Base-by-base conservation (phyloP, 2,113 vertebrate species). In the Heptranchias perlo region DNA sequence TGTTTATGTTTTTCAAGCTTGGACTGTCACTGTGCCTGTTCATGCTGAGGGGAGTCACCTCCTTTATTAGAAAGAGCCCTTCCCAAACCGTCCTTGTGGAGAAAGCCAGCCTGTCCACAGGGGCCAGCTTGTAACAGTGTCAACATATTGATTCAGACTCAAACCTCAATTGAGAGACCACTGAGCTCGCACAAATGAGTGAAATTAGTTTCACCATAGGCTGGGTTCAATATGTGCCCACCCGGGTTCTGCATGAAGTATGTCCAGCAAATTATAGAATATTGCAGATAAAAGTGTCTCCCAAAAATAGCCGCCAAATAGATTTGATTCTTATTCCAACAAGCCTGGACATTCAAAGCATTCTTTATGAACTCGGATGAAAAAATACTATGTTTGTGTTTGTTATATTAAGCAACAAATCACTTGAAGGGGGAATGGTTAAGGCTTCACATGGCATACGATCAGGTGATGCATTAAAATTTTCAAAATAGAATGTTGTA, bases 331-430 rank as follows among this genome's bases (percentile, higher is more conserved):
- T 94, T 47, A 94, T 94, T 65, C 62, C 92, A 94, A 94, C 21
- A 94, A 25, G 92, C 61, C 92, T 65, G 92, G n/a, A 94, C 61
- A 65, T 94, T 65, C 58, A n/a, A 44, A 94, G 21, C 39, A 44
- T 94, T 94, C 62, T 94, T 94, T 94, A 65, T 94, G 39, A 47
- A 65, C 62, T 67, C 65, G 39, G 54, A 49, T 94, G 92, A 94
- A 94, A 94, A 64, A 94, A 67, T 39, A 65, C 92, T 94, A 39
- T 94, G 92, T 94, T 94, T 94, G 58, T 28, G 92, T 67, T 94
- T 62, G 47, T 44, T 94, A 67, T 94, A 28, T 65, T 94, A 65
- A 67, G 61, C 62, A 94, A 94, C 61, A 67, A 94, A 94, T 44
- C 62, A 67, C 28, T 65, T 65, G 61, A 64, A 62, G 91, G 58